Conservation (phyloP, 1,140 invertebrate genomes). For the Hormaphis cornu region DNA sequence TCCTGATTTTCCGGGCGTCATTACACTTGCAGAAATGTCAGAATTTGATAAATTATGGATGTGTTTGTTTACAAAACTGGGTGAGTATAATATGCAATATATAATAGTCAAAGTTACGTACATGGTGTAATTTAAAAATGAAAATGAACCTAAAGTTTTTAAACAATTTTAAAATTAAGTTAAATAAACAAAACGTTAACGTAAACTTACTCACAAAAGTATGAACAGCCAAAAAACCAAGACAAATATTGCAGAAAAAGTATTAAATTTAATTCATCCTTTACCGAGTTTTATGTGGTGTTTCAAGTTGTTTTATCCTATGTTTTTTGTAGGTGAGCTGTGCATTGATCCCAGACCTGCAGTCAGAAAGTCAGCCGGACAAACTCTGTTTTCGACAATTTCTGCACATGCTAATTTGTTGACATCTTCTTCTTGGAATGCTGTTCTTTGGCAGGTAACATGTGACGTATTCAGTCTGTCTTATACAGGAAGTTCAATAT, state of each 20-base stretch:
- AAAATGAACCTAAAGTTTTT: too few relatives aligned
- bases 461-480: too few relatives aligned
- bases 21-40: slow-evolving; percentile 59
- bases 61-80: slow-evolving; percentile 81
- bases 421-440: slow-evolving; percentile 80
- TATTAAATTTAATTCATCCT: too few relatives aligned
- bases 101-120: not conserved
- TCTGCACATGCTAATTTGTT: slow-evolving; percentile 85
- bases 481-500: too few relatives aligned
- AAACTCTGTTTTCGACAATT: slow-evolving; percentile 96
- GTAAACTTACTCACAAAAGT: too few relatives aligned
- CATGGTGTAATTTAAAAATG: not conserved
- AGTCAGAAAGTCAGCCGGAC: slow-evolving; percentile 93
- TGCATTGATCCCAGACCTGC: slow-evolving; percentile 92
- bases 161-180: too few relatives aligned
- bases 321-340: slow-evolving; percentile 57
- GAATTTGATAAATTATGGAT: slow-evolving; percentile 92
- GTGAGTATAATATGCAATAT: slow-evolving; percentile 42
- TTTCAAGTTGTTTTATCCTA: slow-evolving; percentile 35
- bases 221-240: too few relatives aligned
- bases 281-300: too few relatives aligned
- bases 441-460: slow-evolving; percentile 64
- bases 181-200: too few relatives aligned
- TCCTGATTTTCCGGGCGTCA: slow-evolving; percentile 67
- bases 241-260: too few relatives aligned